phyloP scores from a whole-genome alignment of 2,797 vertebrate genomes.

The Intellagama lesueurii region DNA sequence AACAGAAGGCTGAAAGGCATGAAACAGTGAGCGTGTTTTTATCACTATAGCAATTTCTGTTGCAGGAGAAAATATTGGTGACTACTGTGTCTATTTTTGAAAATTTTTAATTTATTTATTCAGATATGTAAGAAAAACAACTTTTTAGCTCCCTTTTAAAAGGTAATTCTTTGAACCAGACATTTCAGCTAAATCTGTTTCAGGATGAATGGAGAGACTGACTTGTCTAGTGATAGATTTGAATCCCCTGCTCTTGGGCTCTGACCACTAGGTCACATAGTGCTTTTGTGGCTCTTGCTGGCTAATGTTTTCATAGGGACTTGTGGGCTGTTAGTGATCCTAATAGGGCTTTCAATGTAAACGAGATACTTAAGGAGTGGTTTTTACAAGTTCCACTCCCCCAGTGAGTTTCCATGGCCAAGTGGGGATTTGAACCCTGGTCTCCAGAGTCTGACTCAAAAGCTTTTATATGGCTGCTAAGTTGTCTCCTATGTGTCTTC shows the following conservation, averaged over 20 bases:
- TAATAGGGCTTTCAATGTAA: too few species aligned
- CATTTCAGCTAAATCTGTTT: background rate
- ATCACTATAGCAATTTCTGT: background rate
- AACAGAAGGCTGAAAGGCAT: background rate
- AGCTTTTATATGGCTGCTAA: background rate
- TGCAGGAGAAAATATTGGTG: background rate
- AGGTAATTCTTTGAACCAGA: too few species aligned
- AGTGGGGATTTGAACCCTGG: too few species aligned
- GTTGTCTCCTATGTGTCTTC: background rate
- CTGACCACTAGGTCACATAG: too few species aligned
- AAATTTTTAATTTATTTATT: too few species aligned
- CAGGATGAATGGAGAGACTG: background rate
- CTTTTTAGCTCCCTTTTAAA: background rate
- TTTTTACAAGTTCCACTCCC: too few species aligned
- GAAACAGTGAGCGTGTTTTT: background rate
- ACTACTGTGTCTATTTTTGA: background rate
- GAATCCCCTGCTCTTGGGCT: background rate
- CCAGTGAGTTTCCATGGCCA: too few species aligned
- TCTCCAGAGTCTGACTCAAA: background rate
- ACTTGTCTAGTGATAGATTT: background rate
- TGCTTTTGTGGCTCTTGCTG: background rate
- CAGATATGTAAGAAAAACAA: background rate
- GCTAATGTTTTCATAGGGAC: background rate
- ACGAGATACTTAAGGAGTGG: too few species aligned
- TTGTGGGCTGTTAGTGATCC: too few species aligned